Percentiles rank a stretch among this genome's conserved stretches.
Conservation (phyloP, 1,140 invertebrate species). For the Oncopeltus fasciatus region DNA sequence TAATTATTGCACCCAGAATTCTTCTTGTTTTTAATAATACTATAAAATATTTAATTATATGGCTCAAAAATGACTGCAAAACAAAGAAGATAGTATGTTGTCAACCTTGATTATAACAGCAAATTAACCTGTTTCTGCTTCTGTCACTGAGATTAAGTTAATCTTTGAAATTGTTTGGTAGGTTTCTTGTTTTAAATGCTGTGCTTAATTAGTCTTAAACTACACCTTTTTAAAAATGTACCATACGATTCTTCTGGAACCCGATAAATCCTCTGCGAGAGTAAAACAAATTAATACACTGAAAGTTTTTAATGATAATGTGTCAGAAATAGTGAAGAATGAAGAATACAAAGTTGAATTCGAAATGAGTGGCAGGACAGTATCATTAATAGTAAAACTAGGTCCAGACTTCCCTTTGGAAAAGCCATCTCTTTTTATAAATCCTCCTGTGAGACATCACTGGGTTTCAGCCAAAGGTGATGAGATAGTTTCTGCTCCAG, state of each 20-base stretch:
- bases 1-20: no score
- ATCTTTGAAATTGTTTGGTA: no score
- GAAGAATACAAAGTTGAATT: constrained; percentile 57
- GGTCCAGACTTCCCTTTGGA: constrained; percentile 54
- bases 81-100: no score
- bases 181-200: constrained; percentile 1
- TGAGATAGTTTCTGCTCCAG: constrained; percentile 53
- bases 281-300: constrained; percentile 47
- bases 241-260: neutral
- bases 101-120: no score
- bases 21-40: no score
- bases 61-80: no score
- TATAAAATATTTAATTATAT: no score
- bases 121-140: no score
- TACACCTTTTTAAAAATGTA: neutral
- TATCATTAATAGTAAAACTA: constrained; percentile 46
- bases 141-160: no score
- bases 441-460: constrained; percentile 46
- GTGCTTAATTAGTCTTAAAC: neutral
- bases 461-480: constrained; percentile 49
- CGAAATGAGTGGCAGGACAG: constrained; percentile 39
- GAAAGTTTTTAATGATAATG: constrained; percentile 53
- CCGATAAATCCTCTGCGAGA: neutral
- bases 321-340: constrained; percentile 49
- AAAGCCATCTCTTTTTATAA: constrained; percentile 50